A percentile compares a stretch with the other conserved stretches of the same genome.
phyloP scores from a whole-genome alignment of 1,140 invertebrate species.

The Bombus difficillimus region DNA sequence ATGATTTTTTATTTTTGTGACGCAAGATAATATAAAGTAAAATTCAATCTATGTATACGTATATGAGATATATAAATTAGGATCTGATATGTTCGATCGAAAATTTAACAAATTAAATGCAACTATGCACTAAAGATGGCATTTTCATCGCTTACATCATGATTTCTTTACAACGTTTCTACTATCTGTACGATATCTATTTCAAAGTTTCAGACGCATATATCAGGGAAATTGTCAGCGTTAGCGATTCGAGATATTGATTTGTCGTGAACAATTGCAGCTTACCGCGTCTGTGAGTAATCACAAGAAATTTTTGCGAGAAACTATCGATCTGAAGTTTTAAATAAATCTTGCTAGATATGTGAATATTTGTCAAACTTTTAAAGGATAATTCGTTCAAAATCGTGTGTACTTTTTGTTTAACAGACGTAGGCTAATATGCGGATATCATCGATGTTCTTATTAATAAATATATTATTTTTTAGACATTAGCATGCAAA shows the following conservation, averaged over 20 bases:
- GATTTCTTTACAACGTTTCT: background rate
- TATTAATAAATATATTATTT: slow-evolving; percentile 11
- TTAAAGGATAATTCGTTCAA: background rate
- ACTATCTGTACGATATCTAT: background rate
- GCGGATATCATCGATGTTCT: background rate
- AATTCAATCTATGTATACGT: no score
- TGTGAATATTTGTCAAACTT: background rate
- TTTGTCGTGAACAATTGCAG: slow-evolving; percentile 41
- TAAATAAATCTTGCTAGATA: background rate
- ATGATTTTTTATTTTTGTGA: no score
- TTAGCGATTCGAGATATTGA: background rate
- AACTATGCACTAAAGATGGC: background rate
- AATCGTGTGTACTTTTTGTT: background rate
- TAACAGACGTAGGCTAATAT: background rate
- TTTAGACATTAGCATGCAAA: slow-evolving; percentile 34
- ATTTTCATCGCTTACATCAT: background rate
- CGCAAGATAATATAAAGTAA: no score
- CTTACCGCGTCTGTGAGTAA: slow-evolving; percentile 61
- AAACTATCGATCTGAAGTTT: background rate
- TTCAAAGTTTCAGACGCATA: no score
- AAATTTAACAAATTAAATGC: no score
- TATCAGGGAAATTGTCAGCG: background rate
- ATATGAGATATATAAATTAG: no score
- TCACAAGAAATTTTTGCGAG: slow-evolving; percentile 44
- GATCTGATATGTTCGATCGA: no score